phyloP scores from a whole-genome alignment of 2,888 invertebrate genomes.

The Luffia ferchaultella region DNA sequence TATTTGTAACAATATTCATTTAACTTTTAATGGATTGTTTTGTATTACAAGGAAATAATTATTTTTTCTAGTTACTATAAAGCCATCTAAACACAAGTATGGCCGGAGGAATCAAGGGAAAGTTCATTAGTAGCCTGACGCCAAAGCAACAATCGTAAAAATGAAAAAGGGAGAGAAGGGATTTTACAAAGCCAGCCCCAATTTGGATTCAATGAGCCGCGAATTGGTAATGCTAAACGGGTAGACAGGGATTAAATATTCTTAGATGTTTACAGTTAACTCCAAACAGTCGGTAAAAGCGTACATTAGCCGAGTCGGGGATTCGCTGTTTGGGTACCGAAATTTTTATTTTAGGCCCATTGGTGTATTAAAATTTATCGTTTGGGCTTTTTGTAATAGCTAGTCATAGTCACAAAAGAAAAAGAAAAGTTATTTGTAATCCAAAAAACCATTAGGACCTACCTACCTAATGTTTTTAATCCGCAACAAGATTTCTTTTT shows the following conservation, averaged over 20 bases:
- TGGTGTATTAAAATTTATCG: slow-evolving; percentile 3
- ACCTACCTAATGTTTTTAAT: slow-evolving; percentile 1
- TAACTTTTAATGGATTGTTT: too few species aligned
- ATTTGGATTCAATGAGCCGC: slow-evolving; percentile 48
- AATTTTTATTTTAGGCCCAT: neutral
- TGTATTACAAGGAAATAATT: too few species aligned
- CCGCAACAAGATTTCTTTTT: neutral
- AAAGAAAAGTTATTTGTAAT: too few species aligned
- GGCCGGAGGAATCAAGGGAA: slow-evolving; percentile 21
- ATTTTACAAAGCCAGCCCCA: slow-evolving; percentile 37
- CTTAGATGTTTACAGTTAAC: slow-evolving; percentile 22
- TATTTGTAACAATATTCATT: too few species aligned
- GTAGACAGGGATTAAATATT: slow-evolving; percentile 30
- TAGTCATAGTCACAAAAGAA: too few species aligned
- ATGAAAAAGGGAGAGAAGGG: slow-evolving; percentile 39
- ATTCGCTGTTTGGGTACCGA: slow-evolving; percentile 6
- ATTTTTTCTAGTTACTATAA: too few species aligned
- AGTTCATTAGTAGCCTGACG: slow-evolving; percentile 36
- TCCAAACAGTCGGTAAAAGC: slow-evolving; percentile 1
- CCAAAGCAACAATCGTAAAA: slow-evolving; percentile 40
- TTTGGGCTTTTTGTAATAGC: too few species aligned
- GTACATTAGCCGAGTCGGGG: neutral
- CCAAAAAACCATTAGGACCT: too few species aligned
- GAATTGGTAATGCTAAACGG: slow-evolving; percentile 42
- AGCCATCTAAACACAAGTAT: slow-evolving; percentile 15